A percentile compares a stretch with the other conserved stretches of the same genome.
Evolutionary conservation across 2,113 vertebrate genomes (phyloP).

Genomic region (Origma solitaria): DNA sequence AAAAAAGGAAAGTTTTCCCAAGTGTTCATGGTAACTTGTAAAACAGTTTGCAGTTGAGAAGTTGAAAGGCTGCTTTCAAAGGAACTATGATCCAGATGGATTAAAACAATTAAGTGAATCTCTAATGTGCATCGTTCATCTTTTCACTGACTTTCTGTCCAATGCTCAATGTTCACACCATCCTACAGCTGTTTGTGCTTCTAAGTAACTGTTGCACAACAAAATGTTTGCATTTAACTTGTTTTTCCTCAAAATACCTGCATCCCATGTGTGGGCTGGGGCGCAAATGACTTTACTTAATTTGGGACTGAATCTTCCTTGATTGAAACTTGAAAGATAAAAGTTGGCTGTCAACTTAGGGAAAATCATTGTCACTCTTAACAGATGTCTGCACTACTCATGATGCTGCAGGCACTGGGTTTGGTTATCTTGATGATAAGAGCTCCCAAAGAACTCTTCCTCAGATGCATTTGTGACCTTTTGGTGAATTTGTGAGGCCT

Average conservation of each 20-base stretch:
- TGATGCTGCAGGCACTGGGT: background rate
- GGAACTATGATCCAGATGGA: background rate
- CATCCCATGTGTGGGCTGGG: background rate
- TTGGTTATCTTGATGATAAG: background rate
- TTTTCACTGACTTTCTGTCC: background rate
- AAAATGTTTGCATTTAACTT: background rate
- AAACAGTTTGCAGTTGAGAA: background rate
- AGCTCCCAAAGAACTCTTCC: background rate
- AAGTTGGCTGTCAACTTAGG: background rate
- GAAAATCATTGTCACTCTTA: background rate
- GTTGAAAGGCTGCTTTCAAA: background rate
- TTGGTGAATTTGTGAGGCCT: conserved; percentile 5
- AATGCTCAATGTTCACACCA: accelerated
- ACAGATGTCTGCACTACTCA: background rate
- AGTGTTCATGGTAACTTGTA: background rate
- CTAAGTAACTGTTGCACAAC: background rate
- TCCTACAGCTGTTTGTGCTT: background rate
- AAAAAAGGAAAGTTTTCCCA: background rate
- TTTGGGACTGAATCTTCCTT: background rate
- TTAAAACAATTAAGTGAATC: background rate
- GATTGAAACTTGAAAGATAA: background rate
- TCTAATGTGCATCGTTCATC: accelerated
- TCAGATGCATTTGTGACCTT: conserved; percentile 13
- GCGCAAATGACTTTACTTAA: background rate
- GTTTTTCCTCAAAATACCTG: background rate